Base-by-base conservation (phyloP, 1,140 invertebrate species). In the Heliconius hewitsoni region DNA sequence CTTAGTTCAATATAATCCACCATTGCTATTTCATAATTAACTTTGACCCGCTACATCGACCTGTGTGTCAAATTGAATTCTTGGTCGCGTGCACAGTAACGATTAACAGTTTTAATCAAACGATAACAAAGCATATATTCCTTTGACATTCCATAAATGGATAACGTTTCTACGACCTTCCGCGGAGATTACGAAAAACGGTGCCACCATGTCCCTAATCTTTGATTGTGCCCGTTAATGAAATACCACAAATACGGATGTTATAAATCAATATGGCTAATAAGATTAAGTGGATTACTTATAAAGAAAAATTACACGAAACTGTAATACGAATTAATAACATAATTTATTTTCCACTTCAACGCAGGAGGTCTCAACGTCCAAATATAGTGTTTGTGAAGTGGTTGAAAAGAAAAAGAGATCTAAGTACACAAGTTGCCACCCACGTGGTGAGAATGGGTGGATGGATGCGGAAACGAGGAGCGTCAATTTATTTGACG, bases 301-400 rank as follows among this genome's bases (percentile, higher is more conserved):
- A 66, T 66, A 66, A 66, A 66, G 60, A 66, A 66, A 66, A 66
- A 27, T 16, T 3, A 66, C 23, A 66, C 23, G n/a, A 66, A 66
- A 30, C 23, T 30, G 27, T 66, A 66, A 66, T 27, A 66, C n/a
- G 23, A 66, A 66, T 66, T 66, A 23, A 66, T 66, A 66, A 30
- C 23, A 66, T 66, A 55, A 70, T 71, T 77, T 74, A 81, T 74
- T 81, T 81, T 50, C 4, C 19, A 46, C 71, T 18, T 74, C 87
- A 42, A 88, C 85, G 87, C 88, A 85, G 89, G 89, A 87, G 90
- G 89, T 88, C 89, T 85, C 74, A 83, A 82, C 86, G 85, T 81
- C 82, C 83, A 80, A 87, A 86, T 89, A 87, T 88, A 86, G 86
- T 85, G 80, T 91, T 88, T 86, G 88, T 79, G 72, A 83, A 82